These are phyloP conservation scores for Oreochromis tanganicae DNA, from an alignment of 2,113 vertebrate genomes.

Conservation along the genomic window DNA sequence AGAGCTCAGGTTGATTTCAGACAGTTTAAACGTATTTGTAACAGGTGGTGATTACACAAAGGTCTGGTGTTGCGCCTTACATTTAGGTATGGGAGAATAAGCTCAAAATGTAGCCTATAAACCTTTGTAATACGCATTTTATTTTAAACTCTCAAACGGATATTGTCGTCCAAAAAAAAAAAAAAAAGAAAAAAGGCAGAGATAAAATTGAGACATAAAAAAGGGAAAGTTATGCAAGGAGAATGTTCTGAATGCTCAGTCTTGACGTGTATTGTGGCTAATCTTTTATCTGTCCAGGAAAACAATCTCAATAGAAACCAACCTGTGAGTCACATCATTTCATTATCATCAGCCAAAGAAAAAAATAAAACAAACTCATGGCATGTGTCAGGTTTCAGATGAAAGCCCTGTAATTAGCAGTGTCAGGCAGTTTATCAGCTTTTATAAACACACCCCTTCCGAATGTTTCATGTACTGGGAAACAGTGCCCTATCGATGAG, in stretches of 20 bases:
- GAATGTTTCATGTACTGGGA: neutral
- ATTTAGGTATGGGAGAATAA: neutral
- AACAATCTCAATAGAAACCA: neutral
- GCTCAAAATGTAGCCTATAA: neutral
- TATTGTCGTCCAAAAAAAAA: neutral
- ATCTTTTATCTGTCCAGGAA: neutral
- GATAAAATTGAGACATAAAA: neutral
- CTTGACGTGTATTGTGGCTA: neutral
- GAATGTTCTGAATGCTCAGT: neutral
- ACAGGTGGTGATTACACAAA: neutral
- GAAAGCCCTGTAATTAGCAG: neutral
- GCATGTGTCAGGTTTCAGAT: neutral
- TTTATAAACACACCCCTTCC: neutral
- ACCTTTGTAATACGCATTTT: neutral
- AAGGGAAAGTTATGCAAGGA: neutral
- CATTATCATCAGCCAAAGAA: neutral
- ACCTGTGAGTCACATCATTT: neutral
- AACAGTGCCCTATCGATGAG: neutral
- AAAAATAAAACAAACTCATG: neutral
- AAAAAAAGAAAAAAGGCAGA: neutral
- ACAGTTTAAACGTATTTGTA: neutral
- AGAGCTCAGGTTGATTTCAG: neutral
- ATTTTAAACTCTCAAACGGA: neutral
- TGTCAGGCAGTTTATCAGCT: neutral
- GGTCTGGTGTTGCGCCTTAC: neutral